Evolutionary conservation across 2,113 vertebrate genomes (phyloP), one percentile per base, ranked within the genome.

Genomic region (Sturnus vulgaris): DNA sequence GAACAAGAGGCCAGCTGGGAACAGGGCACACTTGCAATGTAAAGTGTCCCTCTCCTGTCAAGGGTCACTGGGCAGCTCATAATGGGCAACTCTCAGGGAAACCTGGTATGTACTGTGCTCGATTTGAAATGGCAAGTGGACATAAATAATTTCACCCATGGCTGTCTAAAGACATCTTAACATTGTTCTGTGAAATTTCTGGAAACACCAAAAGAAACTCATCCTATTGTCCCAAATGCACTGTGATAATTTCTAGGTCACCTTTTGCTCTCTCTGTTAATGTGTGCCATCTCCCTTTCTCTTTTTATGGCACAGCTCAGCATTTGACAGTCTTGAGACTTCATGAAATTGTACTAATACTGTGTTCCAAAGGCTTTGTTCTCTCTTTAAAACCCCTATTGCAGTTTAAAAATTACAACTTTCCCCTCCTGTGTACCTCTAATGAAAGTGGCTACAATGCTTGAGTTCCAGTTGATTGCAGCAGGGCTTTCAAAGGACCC

Each of bases 1-100:
- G 99, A 97, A 97, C 97, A 87, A 98, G 98, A 66, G 99, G 99
- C 55, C 99, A 99, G 93, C 98, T 99, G 72, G 99, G 99, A 89
- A 99, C 97, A 4, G 99, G 99, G 79, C 97, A 97, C 57, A 98
- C 96, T 47, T 98, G 98, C 56, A 98, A 99, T 8, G 96, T 98
- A 20, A 98, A 98, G 86, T 99, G 98, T 92, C 99, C 99, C 19
- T 98, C 98, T 95, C 98, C 99, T 10, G 98, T 99, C 72, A 98
- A 98, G 86, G 98, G 98, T 70, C 97, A 96, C 88, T 98, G 98
- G 97, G 97, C 97, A 28, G 96, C 98, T 80, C 97, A 98, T 79
- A 97, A 97, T 80, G 97, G 97, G 87, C 97, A 97, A 72, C 95
- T 97, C 93, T 96, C 97, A 97, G 80, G 97, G 90, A 97, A 93